Conservation (phyloP, 1,140 invertebrate species). For the Papilio dardanus region DNA sequence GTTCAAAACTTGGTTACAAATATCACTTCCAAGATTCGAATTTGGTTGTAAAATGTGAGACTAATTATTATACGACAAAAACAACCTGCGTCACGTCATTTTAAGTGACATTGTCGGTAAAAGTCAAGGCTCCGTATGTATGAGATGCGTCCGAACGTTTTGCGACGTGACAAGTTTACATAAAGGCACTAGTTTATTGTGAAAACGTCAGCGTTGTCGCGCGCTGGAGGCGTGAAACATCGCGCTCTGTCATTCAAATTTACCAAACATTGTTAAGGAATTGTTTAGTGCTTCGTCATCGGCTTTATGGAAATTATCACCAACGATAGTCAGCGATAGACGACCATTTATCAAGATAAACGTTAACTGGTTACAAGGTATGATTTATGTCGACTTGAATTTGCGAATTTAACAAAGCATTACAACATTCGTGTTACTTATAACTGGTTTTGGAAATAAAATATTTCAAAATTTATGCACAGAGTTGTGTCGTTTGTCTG, state of each 20-base stretch:
- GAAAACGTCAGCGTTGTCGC: conserved; percentile 6
- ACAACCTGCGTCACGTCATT: not conserved
- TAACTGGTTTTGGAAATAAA: not conserved
- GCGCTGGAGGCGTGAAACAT: conserved; percentile 23
- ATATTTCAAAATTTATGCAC: not conserved
- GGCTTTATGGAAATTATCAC: conserved; percentile 27
- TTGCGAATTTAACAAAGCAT: conserved; percentile 6
- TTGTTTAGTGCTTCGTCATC: conserved; percentile 16
- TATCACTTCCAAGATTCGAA: not conserved
- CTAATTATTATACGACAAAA: not conserved
- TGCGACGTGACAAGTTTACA: conserved; percentile 18
- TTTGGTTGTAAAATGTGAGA: not conserved
- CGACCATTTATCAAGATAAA: not conserved
- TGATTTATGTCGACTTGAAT: not conserved
- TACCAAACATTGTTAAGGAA: conserved; percentile 23
- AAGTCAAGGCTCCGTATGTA: conserved; percentile 23
- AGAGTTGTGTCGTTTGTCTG: not conserved
- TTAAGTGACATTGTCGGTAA: conserved; percentile 23
- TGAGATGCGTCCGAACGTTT: conserved; percentile 27
- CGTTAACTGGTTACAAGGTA: conserved; percentile 15
- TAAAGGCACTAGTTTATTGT: conserved; percentile 14
- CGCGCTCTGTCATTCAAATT: conserved; percentile 29
- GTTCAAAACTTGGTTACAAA: not conserved
- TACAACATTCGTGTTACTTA: not conserved
- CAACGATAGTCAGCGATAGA: not conserved